phyloP scores from a whole-genome alignment of 64 coral and sea anemone species.

The Stylophora pistillata region DNA sequence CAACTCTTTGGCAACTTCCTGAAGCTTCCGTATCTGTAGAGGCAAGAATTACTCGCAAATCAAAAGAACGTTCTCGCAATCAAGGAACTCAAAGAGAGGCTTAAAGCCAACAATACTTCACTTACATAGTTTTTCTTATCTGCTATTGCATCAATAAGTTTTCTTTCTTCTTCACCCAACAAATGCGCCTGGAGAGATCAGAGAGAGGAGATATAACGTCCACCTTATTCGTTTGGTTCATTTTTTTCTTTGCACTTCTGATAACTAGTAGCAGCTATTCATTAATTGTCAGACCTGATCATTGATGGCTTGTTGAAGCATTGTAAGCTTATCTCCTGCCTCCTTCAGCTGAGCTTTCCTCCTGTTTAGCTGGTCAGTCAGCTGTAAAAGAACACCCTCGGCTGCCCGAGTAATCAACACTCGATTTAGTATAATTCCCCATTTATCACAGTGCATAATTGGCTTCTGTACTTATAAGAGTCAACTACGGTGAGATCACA shows the following conservation, averaged over 20 bases:
- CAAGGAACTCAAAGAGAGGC: background rate
- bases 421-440: background rate
- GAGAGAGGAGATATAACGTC: background rate
- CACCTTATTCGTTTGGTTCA: no score
- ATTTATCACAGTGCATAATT: background rate
- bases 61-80: background rate
- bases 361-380: constrained; percentile 67
- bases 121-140: constrained; percentile 76
- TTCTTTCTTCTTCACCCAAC: constrained; percentile 84
- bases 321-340: constrained; percentile 68
- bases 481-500: no score
- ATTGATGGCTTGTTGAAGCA: constrained; percentile 66
- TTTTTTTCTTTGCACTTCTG: background rate
- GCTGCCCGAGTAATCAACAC: constrained; percentile 19
- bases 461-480: no score
- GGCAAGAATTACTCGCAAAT: background rate
- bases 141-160: constrained; percentile 76
- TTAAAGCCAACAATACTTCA: background rate
- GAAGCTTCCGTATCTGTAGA: constrained; percentile 73
- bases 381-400: constrained; percentile 55
- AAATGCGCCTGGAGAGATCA: constrained; percentile 56
- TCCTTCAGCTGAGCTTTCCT: constrained; percentile 59
- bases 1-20: constrained; percentile 78
- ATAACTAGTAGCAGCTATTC: background rate
- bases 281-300: constrained; percentile 45